Percentiles rank a stretch among this genome's conserved stretches.
These are phyloP conservation scores for Lepilemur ruficaudatus DNA, from an alignment of 2,797 vertebrate genomes.

Conservation along the genomic window DNA sequence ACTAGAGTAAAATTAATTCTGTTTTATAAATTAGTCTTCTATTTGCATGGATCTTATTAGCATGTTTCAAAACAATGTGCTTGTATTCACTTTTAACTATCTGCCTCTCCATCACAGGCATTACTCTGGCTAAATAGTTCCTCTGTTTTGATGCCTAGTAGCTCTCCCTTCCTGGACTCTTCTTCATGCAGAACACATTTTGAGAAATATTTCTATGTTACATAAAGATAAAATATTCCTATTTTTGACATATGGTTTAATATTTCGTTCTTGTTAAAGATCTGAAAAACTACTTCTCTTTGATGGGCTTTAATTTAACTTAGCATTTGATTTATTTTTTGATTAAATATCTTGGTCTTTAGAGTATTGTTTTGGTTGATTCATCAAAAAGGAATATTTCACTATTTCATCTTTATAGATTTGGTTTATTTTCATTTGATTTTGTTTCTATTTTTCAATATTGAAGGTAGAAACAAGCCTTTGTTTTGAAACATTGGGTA, in stretches of 20 bases:
- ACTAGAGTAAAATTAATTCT: neutral
- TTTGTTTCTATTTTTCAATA: constrained; percentile 43
- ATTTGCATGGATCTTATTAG: neutral
- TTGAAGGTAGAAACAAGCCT: constrained; percentile 36
- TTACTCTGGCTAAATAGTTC: neutral
- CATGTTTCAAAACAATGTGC: neutral
- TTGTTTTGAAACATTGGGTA: constrained; percentile 15
- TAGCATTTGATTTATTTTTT: constrained; percentile 71
- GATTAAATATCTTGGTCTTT: constrained; percentile 63
- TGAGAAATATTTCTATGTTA: neutral
- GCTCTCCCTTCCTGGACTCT: neutral
- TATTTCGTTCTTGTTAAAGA: constrained; percentile 69
- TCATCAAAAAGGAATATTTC: constrained; percentile 55
- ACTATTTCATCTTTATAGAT: constrained; percentile 58
- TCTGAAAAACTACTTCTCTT: constrained; percentile 55
- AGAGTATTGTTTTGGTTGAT: constrained; percentile 53
- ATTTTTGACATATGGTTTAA: constrained; percentile 61
- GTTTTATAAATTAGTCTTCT: constrained; percentile 34
- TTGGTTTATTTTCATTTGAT: constrained; percentile 33
- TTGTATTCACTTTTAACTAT: neutral
- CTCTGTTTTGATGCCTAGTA: neutral
- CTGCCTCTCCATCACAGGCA: neutral
- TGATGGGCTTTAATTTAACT: constrained; percentile 66
- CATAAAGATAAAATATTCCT: neutral
- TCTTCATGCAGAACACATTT: constrained; percentile 26